Conservation (phyloP, 37 sponge, comb jelly and placozoan genomes). For the Cliona cf. orientalis region DNA sequence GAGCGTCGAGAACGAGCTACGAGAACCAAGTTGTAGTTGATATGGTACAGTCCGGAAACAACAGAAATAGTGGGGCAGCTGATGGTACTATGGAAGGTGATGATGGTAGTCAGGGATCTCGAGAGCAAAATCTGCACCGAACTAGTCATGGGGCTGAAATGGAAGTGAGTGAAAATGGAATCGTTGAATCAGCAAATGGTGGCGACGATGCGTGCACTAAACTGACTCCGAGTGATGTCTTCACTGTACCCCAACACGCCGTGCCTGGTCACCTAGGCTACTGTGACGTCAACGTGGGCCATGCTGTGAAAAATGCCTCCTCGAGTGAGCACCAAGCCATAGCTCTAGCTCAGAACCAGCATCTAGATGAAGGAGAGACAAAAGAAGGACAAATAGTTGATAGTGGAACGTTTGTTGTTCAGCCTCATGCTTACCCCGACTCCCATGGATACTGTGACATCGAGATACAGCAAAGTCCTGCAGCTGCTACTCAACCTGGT, state of each 20-base stretch:
- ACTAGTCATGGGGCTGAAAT: too few species aligned
- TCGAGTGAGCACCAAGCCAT: not conserved
- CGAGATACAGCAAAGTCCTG: not conserved
- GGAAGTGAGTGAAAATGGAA: too few species aligned
- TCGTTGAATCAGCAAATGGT: too few species aligned
- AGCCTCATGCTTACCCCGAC: not conserved
- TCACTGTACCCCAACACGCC: constrained; percentile 31
- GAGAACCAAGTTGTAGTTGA: not conserved
- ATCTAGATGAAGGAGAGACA: not conserved
- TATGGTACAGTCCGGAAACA: not conserved
- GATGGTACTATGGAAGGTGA: not conserved
- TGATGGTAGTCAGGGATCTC: too few species aligned
- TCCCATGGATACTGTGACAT: constrained; percentile 15
- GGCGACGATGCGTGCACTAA: too few species aligned
- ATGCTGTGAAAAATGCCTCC: not conserved
- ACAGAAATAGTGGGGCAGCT: not conserved
- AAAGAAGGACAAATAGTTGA: not conserved
- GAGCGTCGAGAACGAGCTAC: not conserved
- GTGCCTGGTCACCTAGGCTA: constrained; percentile 20
- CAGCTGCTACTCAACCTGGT: not conserved
- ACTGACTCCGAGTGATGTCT: constrained; percentile 4
- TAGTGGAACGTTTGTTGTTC: not conserved
- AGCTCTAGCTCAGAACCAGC: not conserved
- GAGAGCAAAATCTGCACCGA: too few species aligned
- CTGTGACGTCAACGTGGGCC: constrained; percentile 6